Conservation (phyloP, 2,888 invertebrate species). For the Podotricha telesiphe region DNA sequence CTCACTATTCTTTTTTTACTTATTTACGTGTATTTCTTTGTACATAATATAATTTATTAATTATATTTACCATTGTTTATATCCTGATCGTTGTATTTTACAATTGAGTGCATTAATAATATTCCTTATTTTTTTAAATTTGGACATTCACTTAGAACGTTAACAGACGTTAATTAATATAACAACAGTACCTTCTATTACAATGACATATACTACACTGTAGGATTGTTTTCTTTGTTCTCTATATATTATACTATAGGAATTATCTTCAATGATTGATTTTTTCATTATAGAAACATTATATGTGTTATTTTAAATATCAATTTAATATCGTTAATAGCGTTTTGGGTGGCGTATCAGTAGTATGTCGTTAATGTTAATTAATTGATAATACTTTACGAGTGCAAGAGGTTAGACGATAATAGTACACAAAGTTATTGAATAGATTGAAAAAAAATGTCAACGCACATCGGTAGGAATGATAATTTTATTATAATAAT, state of each 20-base stretch:
- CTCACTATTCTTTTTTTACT: background rate
- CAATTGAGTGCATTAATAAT: constrained; percentile 26
- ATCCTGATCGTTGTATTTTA: constrained; percentile 15
- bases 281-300: constrained; percentile 37
- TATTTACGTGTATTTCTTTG: background rate
- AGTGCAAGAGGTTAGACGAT: constrained; percentile 53
- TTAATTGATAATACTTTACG: constrained; percentile 57
- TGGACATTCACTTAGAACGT: constrained; percentile 27
- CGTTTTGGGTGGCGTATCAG: constrained; percentile 8
- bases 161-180: constrained; percentile 36
- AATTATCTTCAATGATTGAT: constrained; percentile 35
- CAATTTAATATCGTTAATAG: constrained; percentile 13
- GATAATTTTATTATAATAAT: too few species aligned
- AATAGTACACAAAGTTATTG: constrained; percentile 19
- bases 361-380: constrained; percentile 49
- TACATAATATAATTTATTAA: background rate
- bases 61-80: constrained; percentile 13
- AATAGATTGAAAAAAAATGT: background rate
- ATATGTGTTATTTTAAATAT: constrained; percentile 40
- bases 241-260: constrained; percentile 11
- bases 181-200: constrained; percentile 40
- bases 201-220: constrained; percentile 23
- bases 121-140: constrained; percentile 29
- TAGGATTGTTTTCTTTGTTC: constrained; percentile 2
- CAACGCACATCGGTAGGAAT: too few species aligned